These are phyloP conservation scores for Drosophila tani DNA, from an alignment of 1,140 invertebrate species.

Conservation along the genomic window DNA sequence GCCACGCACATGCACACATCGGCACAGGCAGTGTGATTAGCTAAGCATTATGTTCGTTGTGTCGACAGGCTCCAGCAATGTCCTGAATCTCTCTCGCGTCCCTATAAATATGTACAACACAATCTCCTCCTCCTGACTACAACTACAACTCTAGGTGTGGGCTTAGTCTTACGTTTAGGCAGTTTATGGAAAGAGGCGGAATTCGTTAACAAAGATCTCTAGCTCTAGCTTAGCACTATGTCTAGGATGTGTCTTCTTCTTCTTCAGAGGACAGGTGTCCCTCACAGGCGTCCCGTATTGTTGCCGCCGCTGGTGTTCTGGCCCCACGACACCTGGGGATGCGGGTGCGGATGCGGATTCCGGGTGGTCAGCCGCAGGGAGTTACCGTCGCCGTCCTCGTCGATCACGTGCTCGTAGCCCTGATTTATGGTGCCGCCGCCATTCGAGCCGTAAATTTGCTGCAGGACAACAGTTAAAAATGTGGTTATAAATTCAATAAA, in stretches of 20 bases:
- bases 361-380: slow-evolving; percentile 87
- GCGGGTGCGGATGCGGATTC: slow-evolving; percentile 74
- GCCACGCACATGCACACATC: slow-evolving; percentile 46
- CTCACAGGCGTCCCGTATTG: slow-evolving; percentile 75
- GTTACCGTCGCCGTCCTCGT: slow-evolving; percentile 87
- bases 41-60: slow-evolving; percentile 82
- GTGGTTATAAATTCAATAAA: too few relatives aligned
- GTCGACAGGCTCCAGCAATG: slow-evolving; percentile 60
- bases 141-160: slow-evolving; percentile 59
- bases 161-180: slow-evolving; percentile 45
- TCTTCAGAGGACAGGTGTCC: neutral
- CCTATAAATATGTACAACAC: slow-evolving; percentile 59
- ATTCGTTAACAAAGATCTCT: slow-evolving; percentile 52
- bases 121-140: slow-evolving; percentile 56
- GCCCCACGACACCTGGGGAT: slow-evolving; percentile 79
- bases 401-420: slow-evolving; percentile 87
- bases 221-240: slow-evolving; percentile 60
- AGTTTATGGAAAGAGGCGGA: slow-evolving; percentile 55
- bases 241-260: slow-evolving; percentile 25
- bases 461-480: neutral
- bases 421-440: slow-evolving; percentile 87
- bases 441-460: slow-evolving; percentile 84
- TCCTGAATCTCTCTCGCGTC: slow-evolving; percentile 25
- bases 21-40: slow-evolving; percentile 84
- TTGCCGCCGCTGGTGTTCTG: slow-evolving; percentile 72